Base-by-base conservation (phyloP, 2,888 invertebrate genomes). In the Philereme vetulata region DNA sequence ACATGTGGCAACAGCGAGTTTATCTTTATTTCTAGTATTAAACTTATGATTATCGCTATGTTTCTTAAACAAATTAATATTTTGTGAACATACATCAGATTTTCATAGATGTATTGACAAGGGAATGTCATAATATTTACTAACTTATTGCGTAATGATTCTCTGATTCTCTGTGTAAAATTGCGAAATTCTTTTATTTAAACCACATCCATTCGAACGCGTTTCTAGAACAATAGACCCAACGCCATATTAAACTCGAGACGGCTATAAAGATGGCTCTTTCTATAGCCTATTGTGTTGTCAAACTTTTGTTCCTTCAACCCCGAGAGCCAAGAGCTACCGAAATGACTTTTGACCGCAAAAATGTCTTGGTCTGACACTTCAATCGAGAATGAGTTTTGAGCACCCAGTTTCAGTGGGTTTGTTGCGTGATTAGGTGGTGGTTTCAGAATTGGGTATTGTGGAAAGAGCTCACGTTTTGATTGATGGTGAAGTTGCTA, bases 181-280 rank as follows among this genome's bases (percentile, higher is more conserved):
- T 6, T 7, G 38, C 38, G 38, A 47, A 48, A 48, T 33, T 48
- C 38, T 52, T 47, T 55, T 21, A 6, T 58, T 50, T 48, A 34
- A 51, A 62, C 58, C 56, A 48, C 54, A 51, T 10, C 47, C 10
- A 42, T 48, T 45, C 21, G 21, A 9, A 42, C 10, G 47, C 35
- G 36, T 47, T 50, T 53, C 57, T 54, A 62, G 62, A 68, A 70
- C 68, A 70, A 70, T 65, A 62, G 64, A 51, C 46, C 60, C 57
- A 67, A 64, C 66, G 42, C 53, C 52, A 47, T 56, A 63, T 64
- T 61, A 63, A 62, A 53, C 44, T 57, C 49, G 35, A 32, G 59
- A 50, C 49, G 32, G 50, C 53, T 62, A 55, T 63, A 56, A 52
- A 60, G 57, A 48, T 34, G 51, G 55, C 45, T 51, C 46, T 51